Evolutionary conservation across 2,888 invertebrate species (phyloP).

Genomic region (Ophonus ardosiacus): DNA sequence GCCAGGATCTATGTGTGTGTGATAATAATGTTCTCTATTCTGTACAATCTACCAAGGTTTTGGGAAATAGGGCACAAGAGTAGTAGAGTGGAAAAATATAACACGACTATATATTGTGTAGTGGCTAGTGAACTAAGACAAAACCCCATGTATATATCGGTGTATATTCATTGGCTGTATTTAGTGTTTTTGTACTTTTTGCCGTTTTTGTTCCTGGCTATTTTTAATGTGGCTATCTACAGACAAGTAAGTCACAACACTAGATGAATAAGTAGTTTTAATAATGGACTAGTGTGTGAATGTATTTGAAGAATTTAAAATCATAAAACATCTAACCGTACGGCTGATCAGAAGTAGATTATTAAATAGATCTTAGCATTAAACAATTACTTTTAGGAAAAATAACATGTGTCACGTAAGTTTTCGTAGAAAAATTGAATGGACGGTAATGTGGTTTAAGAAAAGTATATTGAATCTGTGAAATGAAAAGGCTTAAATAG

Average conservation of each 20-base stretch:
- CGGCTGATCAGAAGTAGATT: no score
- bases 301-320: no score
- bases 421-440: no score
- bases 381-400: no score
- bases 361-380: no score
- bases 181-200: conserved; percentile 95
- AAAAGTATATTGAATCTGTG: no score
- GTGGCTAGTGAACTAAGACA: conserved; percentile 83
- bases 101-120: conserved; percentile 84
- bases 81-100: conserved; percentile 75
- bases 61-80: conserved; percentile 80
- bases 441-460: no score
- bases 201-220: conserved; percentile 92
- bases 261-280: neutral
- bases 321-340: no score
- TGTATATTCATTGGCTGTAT: conserved; percentile 97
- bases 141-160: conserved; percentile 85
- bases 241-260: conserved; percentile 81
- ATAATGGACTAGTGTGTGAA: no score
- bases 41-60: conserved; percentile 91
- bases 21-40: conserved; percentile 87
- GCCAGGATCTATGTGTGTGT: conserved; percentile 90
- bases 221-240: conserved; percentile 94
- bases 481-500: no score
- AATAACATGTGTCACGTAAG: no score